phyloP scores from a whole-genome alignment of 2,888 invertebrate species.

The Drosophila emarginata region DNA sequence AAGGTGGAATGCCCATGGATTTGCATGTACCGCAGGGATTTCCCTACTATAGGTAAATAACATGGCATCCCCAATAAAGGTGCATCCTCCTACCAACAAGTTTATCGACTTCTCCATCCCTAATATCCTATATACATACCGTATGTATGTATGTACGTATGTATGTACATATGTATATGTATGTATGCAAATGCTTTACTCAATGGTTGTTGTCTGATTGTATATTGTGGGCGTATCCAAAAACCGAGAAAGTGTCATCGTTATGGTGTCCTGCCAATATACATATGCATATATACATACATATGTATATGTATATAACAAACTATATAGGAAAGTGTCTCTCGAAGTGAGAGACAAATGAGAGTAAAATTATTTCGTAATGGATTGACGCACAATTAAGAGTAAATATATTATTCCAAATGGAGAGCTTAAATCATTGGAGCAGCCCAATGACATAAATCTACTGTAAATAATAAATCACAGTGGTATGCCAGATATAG shows the following conservation, averaged over 20 bases:
- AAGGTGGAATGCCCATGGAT: conserved; percentile 92
- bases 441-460: neutral
- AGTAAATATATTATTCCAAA: conserved; percentile 31
- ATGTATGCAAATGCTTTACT: conserved; percentile 45
- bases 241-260: conserved; percentile 45
- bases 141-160: neutral
- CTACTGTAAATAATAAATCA: neutral
- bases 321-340: conserved; percentile 9
- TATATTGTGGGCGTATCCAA: conserved; percentile 66
- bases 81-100: conserved; percentile 2
- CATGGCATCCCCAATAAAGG: conserved; percentile 30
- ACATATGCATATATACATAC: conserved; percentile 16
- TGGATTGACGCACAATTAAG: conserved; percentile 43
- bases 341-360: conserved; percentile 16
- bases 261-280: conserved; percentile 54
- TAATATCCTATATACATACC: neutral
- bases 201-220: conserved; percentile 4
- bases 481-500: neutral
- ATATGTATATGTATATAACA: conserved; percentile 1
- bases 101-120: neutral
- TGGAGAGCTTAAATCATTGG: neutral
- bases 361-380: conserved; percentile 38
- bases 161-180: neutral
- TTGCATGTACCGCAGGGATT: conserved; percentile 95
- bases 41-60: conserved; percentile 91